Evolutionary conservation across 2,888 invertebrate genomes (phyloP).

Genomic region (Lasioglossum zephyrum): DNA sequence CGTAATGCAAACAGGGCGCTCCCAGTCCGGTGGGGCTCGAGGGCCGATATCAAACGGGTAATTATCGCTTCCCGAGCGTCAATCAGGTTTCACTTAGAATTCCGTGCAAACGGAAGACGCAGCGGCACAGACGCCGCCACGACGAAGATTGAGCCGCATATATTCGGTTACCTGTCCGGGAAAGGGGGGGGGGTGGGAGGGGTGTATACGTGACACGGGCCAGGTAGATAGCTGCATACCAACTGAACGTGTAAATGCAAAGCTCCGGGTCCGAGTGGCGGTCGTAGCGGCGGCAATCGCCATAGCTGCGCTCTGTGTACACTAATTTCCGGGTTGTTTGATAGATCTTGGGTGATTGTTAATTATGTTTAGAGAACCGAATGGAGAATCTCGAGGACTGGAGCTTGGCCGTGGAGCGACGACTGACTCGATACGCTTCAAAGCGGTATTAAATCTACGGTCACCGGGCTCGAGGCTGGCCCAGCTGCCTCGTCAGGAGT

Average conservation of each 20-base stretch:
- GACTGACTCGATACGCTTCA: constrained; percentile 69
- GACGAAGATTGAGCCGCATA: constrained; percentile 26
- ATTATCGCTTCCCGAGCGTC: constrained; percentile 62
- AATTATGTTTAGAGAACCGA: constrained; percentile 81
- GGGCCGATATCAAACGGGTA: constrained; percentile 54
- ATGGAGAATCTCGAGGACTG: constrained; percentile 59
- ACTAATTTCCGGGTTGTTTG: constrained; percentile 82
- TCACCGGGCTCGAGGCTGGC: constrained; percentile 46
- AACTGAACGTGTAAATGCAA: constrained; percentile 52
- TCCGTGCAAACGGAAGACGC: constrained; percentile 52
- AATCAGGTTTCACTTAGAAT: constrained; percentile 46
- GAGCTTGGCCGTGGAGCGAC: constrained; percentile 27
- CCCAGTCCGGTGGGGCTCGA: constrained; percentile 32
- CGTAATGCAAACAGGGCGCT: constrained; percentile 29
- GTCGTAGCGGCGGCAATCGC: constrained; percentile 33
- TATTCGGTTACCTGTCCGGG: constrained; percentile 50
- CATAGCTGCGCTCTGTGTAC: constrained; percentile 71
- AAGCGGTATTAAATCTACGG: constrained; percentile 77
- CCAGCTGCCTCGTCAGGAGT: constrained; percentile 36
- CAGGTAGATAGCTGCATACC: constrained; percentile 31
- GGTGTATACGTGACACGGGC: constrained; percentile 41
- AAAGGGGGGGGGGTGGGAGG: neutral
- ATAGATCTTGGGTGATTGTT: constrained; percentile 83
- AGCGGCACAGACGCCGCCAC: constrained; percentile 24
- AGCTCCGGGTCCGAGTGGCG: constrained; percentile 41